Evolutionary conservation across 2,113 vertebrate genomes (phyloP), one percentile per base, ranked within the genome.

Genomic region (Lepidothrix coronata): DNA sequence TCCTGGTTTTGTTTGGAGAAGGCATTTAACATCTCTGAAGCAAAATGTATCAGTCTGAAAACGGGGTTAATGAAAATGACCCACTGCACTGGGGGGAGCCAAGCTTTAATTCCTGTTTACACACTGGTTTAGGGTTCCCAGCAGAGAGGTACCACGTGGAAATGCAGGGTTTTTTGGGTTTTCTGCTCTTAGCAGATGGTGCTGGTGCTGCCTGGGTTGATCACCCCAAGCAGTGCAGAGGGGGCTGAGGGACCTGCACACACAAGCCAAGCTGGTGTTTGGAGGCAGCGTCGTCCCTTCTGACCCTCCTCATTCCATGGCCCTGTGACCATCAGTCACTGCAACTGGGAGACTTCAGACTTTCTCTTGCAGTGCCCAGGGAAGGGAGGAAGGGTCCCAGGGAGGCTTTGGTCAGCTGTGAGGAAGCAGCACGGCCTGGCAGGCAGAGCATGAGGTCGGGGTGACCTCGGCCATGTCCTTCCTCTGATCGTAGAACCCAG

Each of bases 71-170:
- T 46, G 37, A 30, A 52, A 62, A 19, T 58, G 62, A 77, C 61
- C 83, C 58, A 71, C 27, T 24, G 2, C 9, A 8, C 49, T 20
- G 57, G 86, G 78, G 59, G 52, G 41, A 78, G 43, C 31, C 66
- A 58, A 41, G 67, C 20, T 71, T 71, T 55, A n/a, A 91, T 81
- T 95, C 81, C 71, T 87, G 54, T 94, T 89, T 89, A 72, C 35
- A 52, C 58, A 11, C 62, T 35, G 59, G 5, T 85, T 79, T 52
- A 39, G 78, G 84, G 58, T 85, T 73, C 84, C 83, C 82, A 92
- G 85, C 58, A 85, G 37, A 39, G 59, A 72, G 28, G n/a, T 14
- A 65, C 52, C 71, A 65, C 0, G 5, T 67, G 72, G 51, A 93
- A 77, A 80, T 30, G 57, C 41, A 18, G 1, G 11, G 48, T 58